Conservation (phyloP, 2,888 invertebrate genomes). For the Brachypterus glaber region DNA sequence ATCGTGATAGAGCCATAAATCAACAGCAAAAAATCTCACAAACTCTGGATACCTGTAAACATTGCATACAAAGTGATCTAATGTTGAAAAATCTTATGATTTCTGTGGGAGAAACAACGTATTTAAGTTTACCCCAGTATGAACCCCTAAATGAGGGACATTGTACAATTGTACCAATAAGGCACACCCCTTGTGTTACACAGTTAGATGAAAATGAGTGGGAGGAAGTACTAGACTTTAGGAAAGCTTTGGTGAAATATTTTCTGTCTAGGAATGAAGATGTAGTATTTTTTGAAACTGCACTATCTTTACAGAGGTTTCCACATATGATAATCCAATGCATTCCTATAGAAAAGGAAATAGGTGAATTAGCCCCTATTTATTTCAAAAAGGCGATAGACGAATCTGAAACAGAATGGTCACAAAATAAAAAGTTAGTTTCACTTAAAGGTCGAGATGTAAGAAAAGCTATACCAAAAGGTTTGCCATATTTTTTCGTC, state of each 20-base stretch:
- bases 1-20: conserved; percentile 56
- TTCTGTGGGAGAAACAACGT: conserved; percentile 71
- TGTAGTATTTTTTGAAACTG: conserved; percentile 86
- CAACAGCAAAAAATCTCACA: conserved; percentile 62
- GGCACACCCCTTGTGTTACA: conserved; percentile 71
- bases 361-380: conserved; percentile 83
- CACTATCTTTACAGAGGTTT: conserved; percentile 54
- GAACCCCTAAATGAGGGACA: conserved; percentile 78
- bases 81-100: conserved; percentile 80
- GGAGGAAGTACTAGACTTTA: conserved; percentile 74
- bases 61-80: conserved; percentile 71
- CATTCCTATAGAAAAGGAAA: conserved; percentile 73
- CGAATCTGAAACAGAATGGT: conserved; percentile 93
- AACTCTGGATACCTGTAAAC: conserved; percentile 69
- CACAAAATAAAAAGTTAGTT: conserved; percentile 85
- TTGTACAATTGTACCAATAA: conserved; percentile 74
- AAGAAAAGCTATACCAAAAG: conserved; percentile 77
- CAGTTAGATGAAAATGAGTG: conserved; percentile 90
- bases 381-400: conserved; percentile 97
- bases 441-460: conserved; percentile 61
- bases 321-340: conserved; percentile 87
- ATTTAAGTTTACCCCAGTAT: conserved; percentile 70
- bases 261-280: conserved; percentile 65
- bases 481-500: conserved; percentile 89
- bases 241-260: conserved; percentile 69